Evolutionary conservation across 2,113 vertebrate genomes (phyloP), one percentile per base, ranked within the genome.

Genomic region (Syngnathus scovelli): DNA sequence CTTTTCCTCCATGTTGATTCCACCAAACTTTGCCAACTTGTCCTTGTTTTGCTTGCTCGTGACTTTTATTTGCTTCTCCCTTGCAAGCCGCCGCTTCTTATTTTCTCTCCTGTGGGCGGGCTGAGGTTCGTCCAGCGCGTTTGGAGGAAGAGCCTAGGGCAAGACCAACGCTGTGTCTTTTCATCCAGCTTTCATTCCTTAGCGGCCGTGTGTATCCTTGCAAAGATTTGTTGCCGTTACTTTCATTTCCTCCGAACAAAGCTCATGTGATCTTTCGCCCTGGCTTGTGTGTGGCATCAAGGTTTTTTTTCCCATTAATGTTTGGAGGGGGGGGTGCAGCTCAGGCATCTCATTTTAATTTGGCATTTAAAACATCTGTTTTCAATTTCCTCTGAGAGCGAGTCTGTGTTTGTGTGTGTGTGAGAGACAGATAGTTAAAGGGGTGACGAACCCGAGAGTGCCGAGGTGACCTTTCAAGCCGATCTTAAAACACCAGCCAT

Each of bases 191-290:
- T 80, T 80, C 86, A 85, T 83, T 83, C 86, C 83, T 78, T 48
- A 21, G 78, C 80, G 82, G 83, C 67, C 43, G 10, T 11, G 52
- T 75, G 69, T 85, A 78, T 78, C 82, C 81, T 72, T 68, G 63
- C 54, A 78, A 70, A 88, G 84, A 77, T 88, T 84, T 82, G 83
- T 80, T 80, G 74, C 85, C 89, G 87, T 89, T 84, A 79, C 75
- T 90, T 92, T 92, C 82, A 92, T 92, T 92, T 92, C 91, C 91
- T 90, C 80, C 63, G 81, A 86, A 82, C 87, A 90, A 91, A 90
- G 78, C 89, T 86, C 85, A 83, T 89, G 78, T 88, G 86, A 87
- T 90, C 84, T 83, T 81, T 80, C 83, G 77, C 81, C 74, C 77
- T 51, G 83, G 82, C 78, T 85, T 79, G 85, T 83, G 87, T 88